Evolutionary conservation across 1,140 invertebrate species (phyloP), one percentile per base, ranked within the genome.

Genomic region (Drosophila pseudoobscura): DNA sequence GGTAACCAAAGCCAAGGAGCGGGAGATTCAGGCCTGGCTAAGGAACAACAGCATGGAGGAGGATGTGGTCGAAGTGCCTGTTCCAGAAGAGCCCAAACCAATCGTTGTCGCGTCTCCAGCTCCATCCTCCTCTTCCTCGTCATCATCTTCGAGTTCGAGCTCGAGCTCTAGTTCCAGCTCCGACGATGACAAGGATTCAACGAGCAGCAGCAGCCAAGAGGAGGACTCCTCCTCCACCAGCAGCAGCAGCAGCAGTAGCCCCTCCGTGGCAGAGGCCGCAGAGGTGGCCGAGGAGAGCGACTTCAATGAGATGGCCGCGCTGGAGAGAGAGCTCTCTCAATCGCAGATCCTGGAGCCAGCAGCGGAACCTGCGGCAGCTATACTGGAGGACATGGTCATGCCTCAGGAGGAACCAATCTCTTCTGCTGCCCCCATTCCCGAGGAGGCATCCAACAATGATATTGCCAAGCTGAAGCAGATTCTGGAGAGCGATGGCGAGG

Each of bases 401-500:
- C 17, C 13, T 1, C 26, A 43, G 20, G 5, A 2, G 0, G 66
- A 55, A 15, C 13, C 11, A 39, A 7, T n/a, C 7, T 44, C 20
- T 0, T 26, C 15, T 13, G 64, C 45, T 0, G 0, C 22, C 5
- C 1, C 17, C 3, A 9, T 9, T 4, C 51, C 11, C 2, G 41
- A 44, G 41, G 61, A 58, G 29, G 49, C 63, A 55, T 79, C 71
- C 63, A 78, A 77, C 59, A 76, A 83, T 11, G 88, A 90, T 52
- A 88, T 90, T 31, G 89, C 84, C 54, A 89, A 90, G 71, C 66
- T 88, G 15, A 88, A 88, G 70, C 50, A 87, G 68, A 88, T 87
- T 15, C 62, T 88, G 29, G 82, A 87, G 65, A 87, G 83, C 58
- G 82, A 82, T 24, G 70, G 66, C 17, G 83, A 88, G 47, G 56